Conservation (phyloP, 2,113 vertebrate species). For the Spheniscus mendiculus region DNA sequence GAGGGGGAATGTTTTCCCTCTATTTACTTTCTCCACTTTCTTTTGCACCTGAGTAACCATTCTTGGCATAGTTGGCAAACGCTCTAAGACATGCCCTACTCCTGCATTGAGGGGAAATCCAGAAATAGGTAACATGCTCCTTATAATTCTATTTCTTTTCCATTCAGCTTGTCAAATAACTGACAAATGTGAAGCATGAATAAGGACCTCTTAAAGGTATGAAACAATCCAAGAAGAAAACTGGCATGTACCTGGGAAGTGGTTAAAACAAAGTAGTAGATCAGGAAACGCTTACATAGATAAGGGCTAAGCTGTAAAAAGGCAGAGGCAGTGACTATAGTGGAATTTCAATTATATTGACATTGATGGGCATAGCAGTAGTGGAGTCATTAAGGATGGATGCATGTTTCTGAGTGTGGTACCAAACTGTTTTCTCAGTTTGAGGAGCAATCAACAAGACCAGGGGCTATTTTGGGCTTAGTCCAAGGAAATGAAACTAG, state of each 20-base stretch:
- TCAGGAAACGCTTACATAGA: background rate
- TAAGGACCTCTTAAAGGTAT: slow-evolving; percentile 36
- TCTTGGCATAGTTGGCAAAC: slow-evolving; percentile 10
- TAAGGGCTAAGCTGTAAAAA: slow-evolving; percentile 51
- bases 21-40: background rate
- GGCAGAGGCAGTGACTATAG: slow-evolving; percentile 60
- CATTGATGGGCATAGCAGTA: slow-evolving; percentile 71
- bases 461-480: slow-evolving; percentile 80
- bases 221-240: slow-evolving; percentile 34
- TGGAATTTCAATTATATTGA: slow-evolving; percentile 70
- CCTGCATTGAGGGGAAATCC: background rate
- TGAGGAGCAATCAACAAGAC: slow-evolving; percentile 76
- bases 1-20: background rate
- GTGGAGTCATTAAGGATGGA: slow-evolving; percentile 68
- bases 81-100: background rate
- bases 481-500: slow-evolving; percentile 79
- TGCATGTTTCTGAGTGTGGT: slow-evolving; percentile 45
- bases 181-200: slow-evolving; percentile 44
- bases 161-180: slow-evolving; percentile 42
- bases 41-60: slow-evolving; percentile 32
- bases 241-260: background rate
- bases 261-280: slow-evolving; percentile 42
- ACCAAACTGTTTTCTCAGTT: slow-evolving; percentile 65
- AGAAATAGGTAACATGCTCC: slow-evolving; percentile 6
- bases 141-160: slow-evolving; percentile 26